These are phyloP conservation scores for Lacanobia wlatinum DNA, from an alignment of 2,888 invertebrate genomes.

Conservation along the genomic window DNA sequence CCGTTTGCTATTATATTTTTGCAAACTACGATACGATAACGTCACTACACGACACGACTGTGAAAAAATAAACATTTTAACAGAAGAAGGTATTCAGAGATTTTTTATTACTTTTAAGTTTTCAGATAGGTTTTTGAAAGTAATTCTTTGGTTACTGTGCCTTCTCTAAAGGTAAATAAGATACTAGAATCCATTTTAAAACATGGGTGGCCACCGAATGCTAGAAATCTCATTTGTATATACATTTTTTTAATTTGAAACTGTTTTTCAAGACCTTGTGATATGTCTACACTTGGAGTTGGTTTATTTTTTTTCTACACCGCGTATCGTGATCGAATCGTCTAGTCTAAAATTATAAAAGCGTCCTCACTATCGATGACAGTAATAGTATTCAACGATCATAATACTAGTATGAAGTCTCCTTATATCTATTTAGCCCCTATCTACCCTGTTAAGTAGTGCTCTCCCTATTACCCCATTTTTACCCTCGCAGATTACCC, in stretches of 20 bases:
- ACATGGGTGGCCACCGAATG: background rate
- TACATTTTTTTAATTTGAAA: no score
- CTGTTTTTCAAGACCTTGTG: background rate
- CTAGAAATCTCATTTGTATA: background rate
- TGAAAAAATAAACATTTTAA: background rate
- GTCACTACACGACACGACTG: background rate
- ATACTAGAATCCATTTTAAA: background rate
- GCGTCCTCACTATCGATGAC: slow-evolving; percentile 23
- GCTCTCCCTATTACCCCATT: slow-evolving; percentile 55
- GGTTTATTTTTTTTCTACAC: no score
- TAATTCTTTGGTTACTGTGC: background rate
- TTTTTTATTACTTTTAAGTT: no score
- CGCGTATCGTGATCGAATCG: slow-evolving; percentile 11
- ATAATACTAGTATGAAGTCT: slow-evolving; percentile 37
- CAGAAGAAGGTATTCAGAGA: no score
- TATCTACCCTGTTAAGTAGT: slow-evolving; percentile 53
- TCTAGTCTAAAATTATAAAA: slow-evolving; percentile 15
- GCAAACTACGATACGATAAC: slow-evolving; percentile 35
- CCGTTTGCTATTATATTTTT: slow-evolving; percentile 16
- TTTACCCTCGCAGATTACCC: slow-evolving; percentile 51
- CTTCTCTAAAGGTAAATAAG: background rate
- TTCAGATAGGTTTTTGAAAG: no score
- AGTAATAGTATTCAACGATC: slow-evolving; percentile 45
- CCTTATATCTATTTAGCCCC: slow-evolving; percentile 51
- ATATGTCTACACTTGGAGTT: background rate